Base-by-base conservation (phyloP, 1,140 invertebrate species). In the Olivierus martensii region DNA sequence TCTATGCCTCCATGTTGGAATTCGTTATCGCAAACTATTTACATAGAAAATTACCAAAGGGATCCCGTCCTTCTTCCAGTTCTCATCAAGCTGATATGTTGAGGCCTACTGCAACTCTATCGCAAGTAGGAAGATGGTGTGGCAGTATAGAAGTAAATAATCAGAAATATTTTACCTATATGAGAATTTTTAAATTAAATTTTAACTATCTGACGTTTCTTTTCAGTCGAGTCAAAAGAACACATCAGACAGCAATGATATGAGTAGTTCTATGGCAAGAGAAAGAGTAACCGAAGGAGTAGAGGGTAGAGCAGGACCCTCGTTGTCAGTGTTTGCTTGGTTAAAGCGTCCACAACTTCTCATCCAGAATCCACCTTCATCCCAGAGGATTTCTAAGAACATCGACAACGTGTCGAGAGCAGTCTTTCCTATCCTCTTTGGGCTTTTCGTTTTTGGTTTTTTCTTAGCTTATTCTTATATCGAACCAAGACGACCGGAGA, bases 21-120 rank as follows among this genome's bases (percentile, higher is more conserved):
- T 92, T 92, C 69, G 87, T 93, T 15, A 88, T 86, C 67, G 88
- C 92, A 59, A 93, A 93, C 77, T 92, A 92, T 71, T 84, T 92
- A 43, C 87, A 87, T 45, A 78, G 89, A n/a, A 57, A 52, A 28
- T 49, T 58, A 14, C 59, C 56, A 19, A 56, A 63, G 11, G 35
- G 52, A 19, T 19, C 34, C 9, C 28, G 41, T 14, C 15, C 38
- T 3, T 22, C 38, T 12, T 22, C 14, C n/a, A 28, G 28, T 28
- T 6, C 28, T 28, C 28, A 28, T 28, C 28, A 28, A 28, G 9
- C 28, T 9, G 28, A 28, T 28, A 28, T 28, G 28, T 9, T 43
- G 9, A 22, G 17, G 41, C 41, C 41, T 22, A 43, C 17, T 5
- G 41, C 21, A 43, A 22, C 41, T 43, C 41, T 43, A 9, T 49